phyloP scores from a whole-genome alignment of 2,888 invertebrate species.

The Meganola albula region DNA sequence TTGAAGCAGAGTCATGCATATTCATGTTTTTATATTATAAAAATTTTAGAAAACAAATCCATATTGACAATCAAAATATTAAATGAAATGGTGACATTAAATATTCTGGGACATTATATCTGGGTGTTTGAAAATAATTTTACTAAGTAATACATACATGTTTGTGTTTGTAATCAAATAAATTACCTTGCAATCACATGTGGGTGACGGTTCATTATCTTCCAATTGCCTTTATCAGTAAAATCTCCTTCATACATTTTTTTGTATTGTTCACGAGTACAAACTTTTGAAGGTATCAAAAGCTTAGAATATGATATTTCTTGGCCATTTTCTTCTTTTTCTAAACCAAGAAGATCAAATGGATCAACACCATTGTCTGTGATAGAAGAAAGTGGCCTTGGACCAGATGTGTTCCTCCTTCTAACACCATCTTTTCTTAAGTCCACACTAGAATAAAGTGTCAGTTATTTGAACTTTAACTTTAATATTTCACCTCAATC shows the following conservation, averaged over 20 bases:
- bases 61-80: too few species aligned
- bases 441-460: conserved; percentile 63
- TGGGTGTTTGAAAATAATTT: too few species aligned
- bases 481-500: too few species aligned
- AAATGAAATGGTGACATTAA: too few species aligned
- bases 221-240: conserved; percentile 62
- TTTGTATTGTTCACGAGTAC: conserved; percentile 63
- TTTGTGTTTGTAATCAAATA: too few species aligned
- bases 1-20: too few species aligned
- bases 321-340: conserved; percentile 90
- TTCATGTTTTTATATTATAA: too few species aligned
- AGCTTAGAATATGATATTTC: conserved; percentile 93
- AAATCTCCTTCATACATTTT: conserved; percentile 71
- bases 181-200: conserved; percentile 79
- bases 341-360: conserved; percentile 89
- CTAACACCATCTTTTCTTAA: conserved; percentile 84
- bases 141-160: too few species aligned
- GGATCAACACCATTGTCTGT: conserved; percentile 91
- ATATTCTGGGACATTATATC: too few species aligned
- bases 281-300: conserved; percentile 83
- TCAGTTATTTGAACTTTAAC: too few species aligned
- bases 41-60: too few species aligned
- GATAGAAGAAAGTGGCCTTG: conserved; percentile 88
- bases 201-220: conserved; percentile 62
- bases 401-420: conserved; percentile 88